Conservation (phyloP, 1,140 invertebrate genomes). For the Temnothorax longispinosus region DNA sequence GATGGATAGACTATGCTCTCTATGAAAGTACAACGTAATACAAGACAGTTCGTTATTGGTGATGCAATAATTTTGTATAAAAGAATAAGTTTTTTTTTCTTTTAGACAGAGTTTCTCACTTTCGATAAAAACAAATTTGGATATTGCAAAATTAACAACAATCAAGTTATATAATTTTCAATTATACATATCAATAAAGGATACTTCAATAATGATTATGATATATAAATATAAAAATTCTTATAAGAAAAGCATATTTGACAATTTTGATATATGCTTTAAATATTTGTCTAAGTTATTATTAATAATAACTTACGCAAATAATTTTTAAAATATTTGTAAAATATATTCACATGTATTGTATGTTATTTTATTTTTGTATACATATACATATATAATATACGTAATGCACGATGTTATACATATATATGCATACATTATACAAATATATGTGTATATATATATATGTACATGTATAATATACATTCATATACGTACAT, state of each 20-base stretch:
- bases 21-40: background rate
- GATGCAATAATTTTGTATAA: background rate
- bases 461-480: background rate
- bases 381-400: background rate
- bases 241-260: background rate
- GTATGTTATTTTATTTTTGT: constrained; percentile 24
- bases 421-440: background rate
- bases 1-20: background rate
- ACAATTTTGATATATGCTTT: background rate
- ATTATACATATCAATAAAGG: background rate
- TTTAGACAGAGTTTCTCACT: background rate
- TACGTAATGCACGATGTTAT: background rate
- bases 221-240: constrained; percentile 1
- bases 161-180: background rate
- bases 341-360: constrained; percentile 40
- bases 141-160: constrained; percentile 21
- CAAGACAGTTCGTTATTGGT: background rate
- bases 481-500: background rate
- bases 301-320: background rate
- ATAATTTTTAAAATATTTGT: constrained; percentile 23
- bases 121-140: constrained; percentile 6
- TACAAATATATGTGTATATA: background rate
- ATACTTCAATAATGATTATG: background rate
- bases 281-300: background rate
- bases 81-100: constrained; percentile 35